Base-by-base conservation (phyloP, 1,140 invertebrate species). In the Calosoma granatense region DNA sequence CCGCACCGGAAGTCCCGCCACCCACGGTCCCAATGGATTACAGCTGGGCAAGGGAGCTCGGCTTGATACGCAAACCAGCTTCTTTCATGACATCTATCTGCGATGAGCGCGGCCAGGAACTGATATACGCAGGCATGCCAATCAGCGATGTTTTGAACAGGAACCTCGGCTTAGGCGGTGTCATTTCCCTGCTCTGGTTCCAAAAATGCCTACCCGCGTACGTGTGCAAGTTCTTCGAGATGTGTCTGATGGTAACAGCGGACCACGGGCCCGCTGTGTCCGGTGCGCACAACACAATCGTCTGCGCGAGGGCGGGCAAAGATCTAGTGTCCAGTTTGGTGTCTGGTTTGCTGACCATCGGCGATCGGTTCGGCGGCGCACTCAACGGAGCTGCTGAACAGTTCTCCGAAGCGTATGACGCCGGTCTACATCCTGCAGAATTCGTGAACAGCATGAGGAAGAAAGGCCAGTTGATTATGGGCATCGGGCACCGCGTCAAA, bases 1-100 rank as follows among this genome's bases (percentile, higher is more conserved):
- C 91, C 0, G 81, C 84, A 64, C 84, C 90, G 23, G 97, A 99
- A 77, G 81, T 94, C 22, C 91, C 96, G 17, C 97, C 97, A 30
- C 97, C 97, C 14, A 97, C 97, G 47, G 96, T 99, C 21, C 97
- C 97, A 1, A 99, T 99, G 97, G 97, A 99, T 72, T 99, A 96
- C 73, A 91, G 86, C 57, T 99, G 97, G 97, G 97, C 97, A 2
- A 84, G 94, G 67, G 97, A 99, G 78, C 76, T 99, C 51, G 97
- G 97, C 14, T 73, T 99, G 0, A 99, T 99, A 66, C 82, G 97
- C 39, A 99, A 99, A 72, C 97, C 97, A 26, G 97, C 97, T 0
- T 97, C 94, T 0, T 99, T 99, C 72, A 98, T 99, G 90, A 98
- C 96, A 14, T 94, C 90, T 19, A 99, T 99, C 67, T 98, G 96